Percentiles rank a stretch among this genome's conserved stretches.
Conservation (phyloP, 2,113 vertebrate genomes). For the Regulus satrapa region DNA sequence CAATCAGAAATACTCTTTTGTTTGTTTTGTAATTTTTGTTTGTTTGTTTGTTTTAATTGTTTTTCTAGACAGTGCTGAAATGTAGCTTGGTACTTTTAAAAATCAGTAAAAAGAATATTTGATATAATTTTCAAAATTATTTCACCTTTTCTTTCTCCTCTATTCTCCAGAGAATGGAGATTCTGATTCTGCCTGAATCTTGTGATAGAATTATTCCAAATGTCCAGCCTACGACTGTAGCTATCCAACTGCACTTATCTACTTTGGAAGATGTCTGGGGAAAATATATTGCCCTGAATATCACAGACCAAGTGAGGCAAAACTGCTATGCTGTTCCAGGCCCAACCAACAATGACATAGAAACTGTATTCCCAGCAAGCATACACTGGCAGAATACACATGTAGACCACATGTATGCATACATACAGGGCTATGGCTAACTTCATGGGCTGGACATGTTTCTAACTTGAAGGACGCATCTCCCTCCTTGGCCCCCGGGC, state of each 20-base stretch:
- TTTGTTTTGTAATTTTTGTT: no score
- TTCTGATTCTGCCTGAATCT: not conserved
- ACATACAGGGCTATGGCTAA: not conserved
- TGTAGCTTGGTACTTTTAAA: not conserved
- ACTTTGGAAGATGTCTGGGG: not conserved
- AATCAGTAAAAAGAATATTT: not conserved
- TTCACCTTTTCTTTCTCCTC: not conserved
- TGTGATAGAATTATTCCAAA: not conserved
- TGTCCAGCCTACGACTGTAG: not conserved
- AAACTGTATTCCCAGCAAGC: not conserved
- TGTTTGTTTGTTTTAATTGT: no score
- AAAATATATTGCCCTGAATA: not conserved
- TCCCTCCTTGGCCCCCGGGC: not conserved
- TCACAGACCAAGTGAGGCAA: not conserved
- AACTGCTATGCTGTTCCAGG: not conserved
- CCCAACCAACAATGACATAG: not conserved
- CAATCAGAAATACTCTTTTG: not conserved
- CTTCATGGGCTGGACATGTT: no score
- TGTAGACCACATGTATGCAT: rapidly evolving
- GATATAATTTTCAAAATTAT: not conserved
- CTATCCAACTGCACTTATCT: not conserved
- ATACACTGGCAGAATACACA: not conserved
- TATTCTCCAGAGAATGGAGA: not conserved
- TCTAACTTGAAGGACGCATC: rapidly evolving
- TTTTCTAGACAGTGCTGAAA: not conserved